Base-by-base conservation (phyloP, 1,140 invertebrate species). In the Doryteuthis pealeii region DNA sequence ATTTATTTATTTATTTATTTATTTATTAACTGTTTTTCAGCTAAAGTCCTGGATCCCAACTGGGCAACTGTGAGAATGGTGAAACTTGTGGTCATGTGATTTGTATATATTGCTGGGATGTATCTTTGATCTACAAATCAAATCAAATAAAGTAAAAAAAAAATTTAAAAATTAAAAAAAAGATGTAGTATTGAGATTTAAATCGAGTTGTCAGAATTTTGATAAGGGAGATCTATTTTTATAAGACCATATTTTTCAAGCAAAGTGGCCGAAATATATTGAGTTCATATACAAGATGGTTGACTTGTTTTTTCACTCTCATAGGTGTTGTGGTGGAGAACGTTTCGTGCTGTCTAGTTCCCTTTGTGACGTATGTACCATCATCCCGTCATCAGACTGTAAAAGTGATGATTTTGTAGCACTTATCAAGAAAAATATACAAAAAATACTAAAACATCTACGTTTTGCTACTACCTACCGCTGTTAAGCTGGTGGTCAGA, bases 81-180 rank as follows among this genome's bases (percentile, higher is more conserved):
- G 58, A 62, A 62, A 62, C 58, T 62, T 62, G 58, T 62, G 58
- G 35, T 62, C 58, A 62, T 62, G 58, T 62, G 58, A 62, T 62
- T n/a, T 62, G 58, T 62, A 62, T 62, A 62, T 62, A 62, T 62
- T 62, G 22, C 58, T 62, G 58, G 58, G 58, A 62, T 62, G 58
- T 62, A 62, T 15, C 58, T 62, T 62, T 62, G 28, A 62, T 62
- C 58, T 62, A 62, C 58, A 62, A 62, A 40, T 40, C 35, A 40
- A 40, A 40, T 40, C 3, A 40, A 40, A 40, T 3, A 40, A 40
- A 40, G 10, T 5, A 40, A 3, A 40, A 40, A 40, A 62, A 62
- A 62, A 62, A n/a, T n/a, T n/a, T n/a, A n/a, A n/a, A n/a, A n/a
- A n/a, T n/a, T n/a, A n/a, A 62, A 62, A 62, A 62, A 62, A n/a